A percentile compares a stretch with the other conserved stretches of the same genome.
Conservation (phyloP, 2,113 vertebrate species). For the Thalassoma bifasciatum region DNA sequence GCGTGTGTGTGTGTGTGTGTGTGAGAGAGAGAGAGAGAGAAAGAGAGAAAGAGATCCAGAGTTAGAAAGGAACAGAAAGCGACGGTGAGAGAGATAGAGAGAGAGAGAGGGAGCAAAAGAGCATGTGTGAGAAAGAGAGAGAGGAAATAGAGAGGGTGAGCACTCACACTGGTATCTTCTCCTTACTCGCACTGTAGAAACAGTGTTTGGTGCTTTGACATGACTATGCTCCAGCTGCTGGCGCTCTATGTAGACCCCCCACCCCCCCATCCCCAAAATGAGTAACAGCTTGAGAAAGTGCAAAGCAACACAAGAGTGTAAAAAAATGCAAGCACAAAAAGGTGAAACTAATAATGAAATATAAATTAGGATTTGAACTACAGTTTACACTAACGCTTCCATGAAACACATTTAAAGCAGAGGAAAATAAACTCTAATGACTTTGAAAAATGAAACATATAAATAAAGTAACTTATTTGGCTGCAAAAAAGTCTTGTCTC, state of each 20-base stretch:
- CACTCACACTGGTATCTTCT: slow-evolving; percentile 59
- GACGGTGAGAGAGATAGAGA: slow-evolving; percentile 31
- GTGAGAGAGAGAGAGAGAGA: slow-evolving; percentile 36
- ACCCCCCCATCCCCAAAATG: too few species aligned
- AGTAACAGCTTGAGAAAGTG: slow-evolving; percentile 54
- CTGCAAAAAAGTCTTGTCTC: background rate
- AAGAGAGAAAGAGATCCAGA: slow-evolving; percentile 60
- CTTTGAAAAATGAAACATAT: background rate
- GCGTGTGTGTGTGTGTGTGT: slow-evolving; percentile 19
- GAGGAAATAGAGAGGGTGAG: slow-evolving; percentile 32
- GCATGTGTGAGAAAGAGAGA: slow-evolving; percentile 37
- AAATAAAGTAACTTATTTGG: background rate
- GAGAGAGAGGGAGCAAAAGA: slow-evolving; percentile 26
- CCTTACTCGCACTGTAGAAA: slow-evolving; percentile 63
- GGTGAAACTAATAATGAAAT: background rate
- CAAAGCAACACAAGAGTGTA: slow-evolving; percentile 21
- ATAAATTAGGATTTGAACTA: background rate
- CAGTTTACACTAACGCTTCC: background rate
- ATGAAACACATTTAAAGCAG: background rate
- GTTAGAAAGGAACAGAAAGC: slow-evolving; percentile 69
- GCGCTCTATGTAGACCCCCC: slow-evolving; percentile 18
- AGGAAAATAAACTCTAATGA: background rate
- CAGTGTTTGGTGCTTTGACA: slow-evolving; percentile 67
- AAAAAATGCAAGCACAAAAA: background rate
- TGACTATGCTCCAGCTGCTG: slow-evolving; percentile 49